A percentile compares a stretch with the other conserved stretches of the same genome.
Conservation (phyloP, 2,888 invertebrate genomes). For the Cataglyphis rosenhaueri region DNA sequence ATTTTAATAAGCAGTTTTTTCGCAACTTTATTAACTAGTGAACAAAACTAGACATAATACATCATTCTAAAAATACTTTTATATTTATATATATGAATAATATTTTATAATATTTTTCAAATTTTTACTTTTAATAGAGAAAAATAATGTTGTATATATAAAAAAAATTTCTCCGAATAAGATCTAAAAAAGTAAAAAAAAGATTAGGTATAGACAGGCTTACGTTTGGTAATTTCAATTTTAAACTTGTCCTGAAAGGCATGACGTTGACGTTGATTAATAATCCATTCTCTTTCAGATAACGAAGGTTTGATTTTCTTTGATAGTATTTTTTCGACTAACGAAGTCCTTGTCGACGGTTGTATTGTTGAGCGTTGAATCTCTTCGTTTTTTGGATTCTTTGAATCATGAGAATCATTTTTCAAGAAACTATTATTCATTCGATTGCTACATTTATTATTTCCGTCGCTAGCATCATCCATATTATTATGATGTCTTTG, state of each 20-base stretch:
- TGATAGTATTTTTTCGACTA: slow-evolving; percentile 51
- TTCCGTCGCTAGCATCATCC: slow-evolving; percentile 51
- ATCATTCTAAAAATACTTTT: not conserved
- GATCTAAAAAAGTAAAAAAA: not conserved
- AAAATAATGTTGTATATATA: not conserved
- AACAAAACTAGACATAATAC: no score
- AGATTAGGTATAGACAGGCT: not conserved
- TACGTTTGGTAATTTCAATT: slow-evolving; percentile 18
- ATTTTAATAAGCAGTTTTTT: no score
- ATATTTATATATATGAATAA: not conserved
- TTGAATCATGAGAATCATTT: not conserved
- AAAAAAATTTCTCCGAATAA: not conserved
- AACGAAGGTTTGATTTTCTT: slow-evolving; percentile 74
- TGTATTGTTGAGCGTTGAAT: not conserved
- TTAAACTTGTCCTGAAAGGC: not conserved
- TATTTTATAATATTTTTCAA: not conserved
- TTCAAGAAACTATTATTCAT: not conserved
- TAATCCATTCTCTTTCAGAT: slow-evolving; percentile 65
- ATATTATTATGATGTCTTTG: not conserved
- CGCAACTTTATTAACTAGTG: no score
- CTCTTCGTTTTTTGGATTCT: slow-evolving; percentile 21
- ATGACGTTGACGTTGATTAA: slow-evolving; percentile 61
- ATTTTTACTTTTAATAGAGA: not conserved
- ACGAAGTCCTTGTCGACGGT: slow-evolving; percentile 16
- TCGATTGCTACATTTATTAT: not conserved